Conservation (phyloP, 2,888 invertebrate genomes). For the Chironomus riparius region DNA sequence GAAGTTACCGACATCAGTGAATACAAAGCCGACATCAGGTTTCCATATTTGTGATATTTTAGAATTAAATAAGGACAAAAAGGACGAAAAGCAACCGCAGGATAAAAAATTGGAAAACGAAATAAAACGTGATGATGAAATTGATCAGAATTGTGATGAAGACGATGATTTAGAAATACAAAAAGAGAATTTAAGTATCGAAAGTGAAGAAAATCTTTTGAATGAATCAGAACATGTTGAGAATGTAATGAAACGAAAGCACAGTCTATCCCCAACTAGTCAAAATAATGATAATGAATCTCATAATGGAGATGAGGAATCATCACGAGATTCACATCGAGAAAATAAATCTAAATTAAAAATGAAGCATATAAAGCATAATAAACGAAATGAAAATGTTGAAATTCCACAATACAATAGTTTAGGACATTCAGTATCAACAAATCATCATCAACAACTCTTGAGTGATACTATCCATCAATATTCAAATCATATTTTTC, state of each 20-base stretch:
- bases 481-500: constrained; percentile 20
- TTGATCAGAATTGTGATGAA: not conserved
- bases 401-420: not conserved
- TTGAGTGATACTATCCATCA: constrained; percentile 13
- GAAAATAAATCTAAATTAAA: not conserved
- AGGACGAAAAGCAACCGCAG: not conserved
- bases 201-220: not conserved
- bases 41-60: constrained; percentile 91
- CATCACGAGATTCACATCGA: not conserved
- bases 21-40: constrained; percentile 45
- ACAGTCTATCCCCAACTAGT: not conserved
- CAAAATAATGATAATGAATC: not conserved
- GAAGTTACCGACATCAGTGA: constrained; percentile 59
- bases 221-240: not conserved
- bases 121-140: not conserved
- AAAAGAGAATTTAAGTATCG: not conserved
- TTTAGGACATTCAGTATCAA: not conserved
- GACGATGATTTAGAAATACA: not conserved
- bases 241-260: not conserved
- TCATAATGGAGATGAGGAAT: not conserved
- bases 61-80: constrained; percentile 58
- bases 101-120: not conserved
- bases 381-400: not conserved
- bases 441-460: not conserved
- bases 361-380: not conserved